These are phyloP conservation scores for Anticlea derivata DNA, from an alignment of 2,888 invertebrate genomes.

Conservation along the genomic window DNA sequence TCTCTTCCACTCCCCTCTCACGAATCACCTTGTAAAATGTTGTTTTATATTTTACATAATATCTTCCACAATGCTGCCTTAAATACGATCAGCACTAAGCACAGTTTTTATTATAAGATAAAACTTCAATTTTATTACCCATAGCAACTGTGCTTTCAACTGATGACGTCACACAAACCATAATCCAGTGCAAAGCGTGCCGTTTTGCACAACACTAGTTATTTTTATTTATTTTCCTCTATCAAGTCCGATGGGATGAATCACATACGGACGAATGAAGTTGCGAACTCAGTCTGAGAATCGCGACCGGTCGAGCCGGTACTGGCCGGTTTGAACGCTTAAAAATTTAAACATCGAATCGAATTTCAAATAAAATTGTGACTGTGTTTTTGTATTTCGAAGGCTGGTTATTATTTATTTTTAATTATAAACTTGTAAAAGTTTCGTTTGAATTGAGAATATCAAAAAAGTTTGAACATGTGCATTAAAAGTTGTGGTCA, in stretches of 20 bases:
- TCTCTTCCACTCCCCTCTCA: no score
- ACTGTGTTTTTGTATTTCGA: slow-evolving; percentile 16
- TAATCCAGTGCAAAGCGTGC: slow-evolving; percentile 31
- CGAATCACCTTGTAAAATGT: no score
- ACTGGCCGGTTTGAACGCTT: slow-evolving; percentile 25
- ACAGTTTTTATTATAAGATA: no score
- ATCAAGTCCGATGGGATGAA: slow-evolving; percentile 60
- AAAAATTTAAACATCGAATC: slow-evolving; percentile 25
- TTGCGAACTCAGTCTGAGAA: slow-evolving; percentile 54
- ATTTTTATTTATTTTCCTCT: slow-evolving; percentile 58
- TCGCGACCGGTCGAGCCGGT: slow-evolving; percentile 52
- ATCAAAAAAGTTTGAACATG: slow-evolving; percentile 4
- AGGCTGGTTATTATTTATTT: slow-evolving; percentile 11
- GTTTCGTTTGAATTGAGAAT: background rate
- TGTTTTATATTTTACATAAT: no score
- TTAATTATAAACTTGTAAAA: background rate
- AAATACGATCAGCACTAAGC: no score
- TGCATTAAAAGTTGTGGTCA: slow-evolving; percentile 2
- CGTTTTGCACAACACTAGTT: slow-evolving; percentile 34
- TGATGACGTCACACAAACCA: slow-evolving; percentile 13
- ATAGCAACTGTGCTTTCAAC: slow-evolving; percentile 24
- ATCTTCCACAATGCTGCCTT: no score
- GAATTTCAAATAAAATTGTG: slow-evolving; percentile 1
- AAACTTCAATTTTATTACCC: no score
- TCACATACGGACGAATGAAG: slow-evolving; percentile 43